Evolutionary conservation across 2,888 invertebrate genomes (phyloP), one percentile per base, ranked within the genome.

Genomic region (Odontothrips loti): DNA sequence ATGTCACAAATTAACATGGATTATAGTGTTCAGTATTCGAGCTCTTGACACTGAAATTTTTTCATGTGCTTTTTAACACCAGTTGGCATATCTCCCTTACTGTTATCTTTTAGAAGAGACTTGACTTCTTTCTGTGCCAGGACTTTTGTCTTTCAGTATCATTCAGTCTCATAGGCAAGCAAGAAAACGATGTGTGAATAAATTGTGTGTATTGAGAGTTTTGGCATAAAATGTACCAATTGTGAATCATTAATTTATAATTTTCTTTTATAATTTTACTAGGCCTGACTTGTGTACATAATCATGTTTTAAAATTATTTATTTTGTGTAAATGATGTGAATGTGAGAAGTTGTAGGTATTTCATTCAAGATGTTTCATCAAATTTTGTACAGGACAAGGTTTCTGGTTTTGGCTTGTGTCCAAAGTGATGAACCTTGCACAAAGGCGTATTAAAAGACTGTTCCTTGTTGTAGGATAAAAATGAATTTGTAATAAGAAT

Each of bases 261-360:
- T 58, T 75, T 75, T 75, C 23, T 27, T 68, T 58, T 58, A 43
- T 43, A 27, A 75, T 75, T 75, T 75, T 75, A 23, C 10, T 75
- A 75, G 27, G 68, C 27, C 27, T 27, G 27, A 75, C 6, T 23
- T 75, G 27, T 75, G 68, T 75, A 75, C 68, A 75, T 75, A 75
- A 75, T 75, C 68, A 12, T 58, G 58, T 75, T 27, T 75, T 27
- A 23, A 75, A 75, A 75, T 75, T 75, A 75, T 75, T 75, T 75
- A 75, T 75, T 75, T 75, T 75, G 68, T 75, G 68, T 75, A 27
- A 75, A 75, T 75, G 27, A 27, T 75, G 27, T 75, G 68, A 27
- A 75, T 75, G 68, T 75, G 68, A 75, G 12, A 27, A 75, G 23
- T 75, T 58, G 17, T 58, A 58, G 58, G 6, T 15, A 58, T 15